Conservation (phyloP, 2,797 vertebrate genomes). For the Lepidocolaptes lacrymiger region DNA sequence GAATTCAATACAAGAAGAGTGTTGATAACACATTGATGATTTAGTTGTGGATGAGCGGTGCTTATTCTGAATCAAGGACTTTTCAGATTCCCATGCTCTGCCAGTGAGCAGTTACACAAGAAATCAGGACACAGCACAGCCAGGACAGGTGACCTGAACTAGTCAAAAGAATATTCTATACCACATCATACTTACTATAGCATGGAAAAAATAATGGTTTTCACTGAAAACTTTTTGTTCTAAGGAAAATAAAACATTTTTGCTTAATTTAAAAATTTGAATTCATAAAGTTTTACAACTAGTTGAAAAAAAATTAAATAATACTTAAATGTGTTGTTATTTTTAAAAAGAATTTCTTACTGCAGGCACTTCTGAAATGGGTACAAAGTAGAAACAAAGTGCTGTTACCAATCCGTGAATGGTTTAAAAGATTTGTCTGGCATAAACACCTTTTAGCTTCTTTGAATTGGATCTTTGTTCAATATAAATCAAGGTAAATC, state of each 20-base stretch:
- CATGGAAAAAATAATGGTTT: not conserved
- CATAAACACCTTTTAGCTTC: not conserved
- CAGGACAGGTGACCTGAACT: not conserved
- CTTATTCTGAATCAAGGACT: not conserved
- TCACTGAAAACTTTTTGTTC: not conserved
- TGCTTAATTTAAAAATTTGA: not conserved
- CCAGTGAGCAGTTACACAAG: not conserved
- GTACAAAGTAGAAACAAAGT: not conserved
- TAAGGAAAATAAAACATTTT: not conserved
- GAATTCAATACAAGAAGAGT: not conserved
- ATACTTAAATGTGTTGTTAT: not conserved
- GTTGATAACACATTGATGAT: not conserved
- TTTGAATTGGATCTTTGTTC: not conserved
- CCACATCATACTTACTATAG: not conserved
- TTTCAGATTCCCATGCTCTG: not conserved
- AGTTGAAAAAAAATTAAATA: not conserved
- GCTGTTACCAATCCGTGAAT: not conserved
- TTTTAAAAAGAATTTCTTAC: not conserved
- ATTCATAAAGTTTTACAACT: not conserved
- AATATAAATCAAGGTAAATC: not conserved
- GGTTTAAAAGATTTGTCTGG: not conserved
- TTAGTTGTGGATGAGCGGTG: not conserved
- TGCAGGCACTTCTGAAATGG: not conserved
- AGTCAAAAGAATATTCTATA: not conserved
- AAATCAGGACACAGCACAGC: not conserved